Evolutionary conservation across 1,140 invertebrate species (phyloP).

Genomic region (Parasteatoda tepidariorum): DNA sequence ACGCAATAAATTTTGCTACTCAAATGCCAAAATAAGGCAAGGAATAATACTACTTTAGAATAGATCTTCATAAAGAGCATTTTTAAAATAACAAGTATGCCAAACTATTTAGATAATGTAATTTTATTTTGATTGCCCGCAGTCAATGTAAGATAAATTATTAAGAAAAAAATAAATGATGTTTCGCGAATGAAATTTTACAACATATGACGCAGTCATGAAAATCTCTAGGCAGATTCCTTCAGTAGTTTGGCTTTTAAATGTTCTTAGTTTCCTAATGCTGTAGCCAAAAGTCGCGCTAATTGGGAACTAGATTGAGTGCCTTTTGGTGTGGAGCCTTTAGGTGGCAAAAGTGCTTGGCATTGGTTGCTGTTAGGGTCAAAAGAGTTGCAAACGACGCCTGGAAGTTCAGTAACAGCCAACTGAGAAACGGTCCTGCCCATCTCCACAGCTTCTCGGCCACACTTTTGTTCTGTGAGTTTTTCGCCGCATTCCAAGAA

Average conservation of each 20-base stretch:
- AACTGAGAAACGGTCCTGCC: constrained; percentile 42
- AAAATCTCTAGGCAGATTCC: too few species aligned
- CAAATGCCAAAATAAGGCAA: too few species aligned
- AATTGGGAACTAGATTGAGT: constrained; percentile 56
- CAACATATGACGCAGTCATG: too few species aligned
- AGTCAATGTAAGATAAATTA: too few species aligned
- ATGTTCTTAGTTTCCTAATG: constrained; percentile 55
- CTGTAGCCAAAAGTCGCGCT: constrained; percentile 55
- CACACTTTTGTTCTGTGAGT: constrained; percentile 56
- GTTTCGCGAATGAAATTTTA: too few species aligned
- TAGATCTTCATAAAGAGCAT: too few species aligned
- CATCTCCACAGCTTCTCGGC: constrained; percentile 60
- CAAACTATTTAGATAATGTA: too few species aligned
- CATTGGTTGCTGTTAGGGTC: constrained; percentile 47
- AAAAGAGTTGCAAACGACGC: constrained; percentile 52
- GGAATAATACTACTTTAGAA: too few species aligned
- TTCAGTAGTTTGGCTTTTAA: not conserved
- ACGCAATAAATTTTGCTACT: too few species aligned
- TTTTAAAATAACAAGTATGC: too few species aligned
- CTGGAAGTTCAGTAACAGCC: constrained; percentile 55
- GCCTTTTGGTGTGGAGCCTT: constrained; percentile 47
- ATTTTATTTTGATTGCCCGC: too few species aligned
- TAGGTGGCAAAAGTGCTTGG: constrained; percentile 51
- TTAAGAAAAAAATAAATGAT: too few species aligned
- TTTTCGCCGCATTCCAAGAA: constrained; percentile 51